These are phyloP conservation scores for Craniophora ligustri DNA, from an alignment of 2,888 invertebrate species.

Conservation along the genomic window DNA sequence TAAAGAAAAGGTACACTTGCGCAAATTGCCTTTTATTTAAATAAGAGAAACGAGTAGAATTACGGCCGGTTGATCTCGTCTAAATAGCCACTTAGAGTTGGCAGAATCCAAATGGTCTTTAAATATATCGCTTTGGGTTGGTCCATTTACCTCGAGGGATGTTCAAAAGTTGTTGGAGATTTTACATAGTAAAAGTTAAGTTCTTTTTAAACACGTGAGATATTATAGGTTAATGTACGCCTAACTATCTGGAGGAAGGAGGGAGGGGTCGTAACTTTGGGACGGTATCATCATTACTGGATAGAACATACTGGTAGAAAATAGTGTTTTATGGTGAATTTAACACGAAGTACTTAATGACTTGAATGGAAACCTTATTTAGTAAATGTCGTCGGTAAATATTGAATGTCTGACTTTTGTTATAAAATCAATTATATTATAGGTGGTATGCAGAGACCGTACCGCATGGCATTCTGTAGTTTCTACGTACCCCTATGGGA, in stretches of 20 bases:
- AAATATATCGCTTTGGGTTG: constrained; percentile 40
- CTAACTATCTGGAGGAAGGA: constrained; percentile 6
- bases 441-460: too few relatives aligned
- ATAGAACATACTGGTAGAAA: too few relatives aligned
- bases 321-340: too few relatives aligned
- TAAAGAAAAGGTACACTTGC: constrained; percentile 7
- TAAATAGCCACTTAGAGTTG: constrained; percentile 49
- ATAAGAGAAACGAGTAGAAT: constrained; percentile 38
- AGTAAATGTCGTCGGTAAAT: neutral
- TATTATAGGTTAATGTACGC: constrained; percentile 35
- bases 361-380: neutral
- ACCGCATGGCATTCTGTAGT: too few relatives aligned
- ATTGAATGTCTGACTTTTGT: neutral
- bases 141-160: constrained; percentile 34
- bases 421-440: too few relatives aligned
- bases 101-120: constrained; percentile 34
- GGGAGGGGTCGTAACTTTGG: constrained; percentile 20
- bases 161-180: constrained; percentile 37
- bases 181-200: constrained; percentile 43
- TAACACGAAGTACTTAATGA: constrained; percentile 6
- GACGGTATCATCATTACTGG: too few relatives aligned
- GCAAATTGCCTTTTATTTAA: constrained; percentile 40
- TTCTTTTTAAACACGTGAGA: constrained; percentile 46
- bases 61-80: constrained; percentile 37
- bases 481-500: too few relatives aligned